Evolutionary conservation across 2,797 vertebrate genomes (phyloP).

Genomic region (Pseudotriccus pelzelni): DNA sequence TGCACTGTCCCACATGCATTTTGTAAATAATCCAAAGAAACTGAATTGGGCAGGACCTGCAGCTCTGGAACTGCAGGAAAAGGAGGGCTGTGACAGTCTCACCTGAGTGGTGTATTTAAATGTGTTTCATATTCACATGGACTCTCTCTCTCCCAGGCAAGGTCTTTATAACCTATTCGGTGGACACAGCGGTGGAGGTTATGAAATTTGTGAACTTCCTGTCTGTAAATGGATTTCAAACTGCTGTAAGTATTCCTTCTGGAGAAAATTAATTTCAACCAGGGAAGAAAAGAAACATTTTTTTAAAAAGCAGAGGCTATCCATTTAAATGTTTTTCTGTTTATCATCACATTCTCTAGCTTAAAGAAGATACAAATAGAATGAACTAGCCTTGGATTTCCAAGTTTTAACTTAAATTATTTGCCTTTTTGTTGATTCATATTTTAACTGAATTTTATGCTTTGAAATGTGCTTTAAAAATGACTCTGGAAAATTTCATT

Average conservation of each 20-base stretch:
- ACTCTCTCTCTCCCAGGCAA: constrained; percentile 82
- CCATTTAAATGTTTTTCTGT: background rate
- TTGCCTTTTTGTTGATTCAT: background rate
- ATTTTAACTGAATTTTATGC: background rate
- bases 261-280: background rate
- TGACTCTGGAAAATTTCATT: background rate
- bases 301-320: background rate
- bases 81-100: background rate
- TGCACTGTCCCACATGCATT: background rate
- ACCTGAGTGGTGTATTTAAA: background rate
- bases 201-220: constrained; percentile 87
- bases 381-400: background rate
- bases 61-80: background rate
- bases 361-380: background rate
- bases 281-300: background rate
- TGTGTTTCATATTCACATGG: background rate
- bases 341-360: background rate
- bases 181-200: constrained; percentile 86
- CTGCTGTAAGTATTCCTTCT: constrained; percentile 83
- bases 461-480: constrained; percentile 6
- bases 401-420: background rate
- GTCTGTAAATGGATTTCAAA: constrained; percentile 88
- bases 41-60: background rate
- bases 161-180: constrained; percentile 94
- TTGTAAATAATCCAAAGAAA: background rate